Evolutionary conservation across 2,888 invertebrate species (phyloP), one percentile per base, ranked within the genome.

Genomic region (Hirtodrosophila histrioides): DNA sequence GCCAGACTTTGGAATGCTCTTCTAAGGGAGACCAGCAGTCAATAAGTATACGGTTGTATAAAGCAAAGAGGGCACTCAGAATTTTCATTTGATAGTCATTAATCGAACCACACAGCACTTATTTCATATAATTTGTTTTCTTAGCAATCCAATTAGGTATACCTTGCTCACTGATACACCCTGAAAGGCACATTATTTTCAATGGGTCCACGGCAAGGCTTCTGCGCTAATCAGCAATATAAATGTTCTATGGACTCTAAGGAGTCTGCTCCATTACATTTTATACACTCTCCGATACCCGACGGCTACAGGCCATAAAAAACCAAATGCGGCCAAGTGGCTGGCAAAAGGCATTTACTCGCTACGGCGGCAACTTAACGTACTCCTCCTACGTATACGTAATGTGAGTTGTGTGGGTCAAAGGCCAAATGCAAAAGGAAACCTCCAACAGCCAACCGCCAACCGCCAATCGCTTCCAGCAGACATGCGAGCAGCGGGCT

Each of bases 401-500:
- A 48, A 62, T 53, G 55, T 33, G 49, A 55, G 44, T 33, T 55
- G 68, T 58, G 39, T 48, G 11, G 69, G 86, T 78, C 82, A 78
- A 72, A 75, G 69, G 54, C 33, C 58, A 62, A 64, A 68, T 68
- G 85, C 65, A 62, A 71, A 65, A 65, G 67, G 56, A 69, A 82
- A 75, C 86, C 86, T 82, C 79, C 65, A 72, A 44, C 49, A 17
- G 17, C 17, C 17, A 17, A 17, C 86, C 86, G 86, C 79, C 67
- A 72, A 44, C 51, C 17, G 17, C 79, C 67, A 72, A 44, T 49
- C 56, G 65, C 51, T 41, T 44, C 43, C 35, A 50, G 40, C 57
- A 54, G 60, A 63, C 77, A 81, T 78, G 72, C 80, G 67, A 75
- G 69, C 75, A 79, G 45, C 48, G 62, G 66, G 62, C 58, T 61